Conservation (phyloP, 2,113 vertebrate genomes). For the cat (Felis catus) region DNA sequence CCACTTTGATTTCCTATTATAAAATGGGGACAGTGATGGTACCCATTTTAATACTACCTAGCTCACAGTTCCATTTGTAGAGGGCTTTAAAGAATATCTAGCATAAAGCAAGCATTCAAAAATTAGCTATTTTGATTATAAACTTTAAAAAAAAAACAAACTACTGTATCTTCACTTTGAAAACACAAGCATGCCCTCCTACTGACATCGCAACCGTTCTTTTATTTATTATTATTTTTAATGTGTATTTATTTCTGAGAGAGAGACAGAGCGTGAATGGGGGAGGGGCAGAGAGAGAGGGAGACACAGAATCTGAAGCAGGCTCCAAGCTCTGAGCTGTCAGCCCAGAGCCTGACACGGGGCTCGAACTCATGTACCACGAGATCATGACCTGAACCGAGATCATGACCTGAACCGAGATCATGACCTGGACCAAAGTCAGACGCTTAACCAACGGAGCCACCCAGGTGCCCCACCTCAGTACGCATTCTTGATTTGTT, state of each 20-base stretch:
- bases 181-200: slow-evolving; percentile 28
- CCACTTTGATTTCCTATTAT: background rate
- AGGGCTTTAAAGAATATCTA: background rate
- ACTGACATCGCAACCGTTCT: background rate
- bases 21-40: background rate
- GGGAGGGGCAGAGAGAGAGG: too few relatives aligned
- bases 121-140: background rate
- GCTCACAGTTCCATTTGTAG: background rate
- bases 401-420: too few relatives aligned
- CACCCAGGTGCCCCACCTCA: too few relatives aligned
- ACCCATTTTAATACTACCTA: background rate
- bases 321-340: too few relatives aligned
- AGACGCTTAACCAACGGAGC: too few relatives aligned
- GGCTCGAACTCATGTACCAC: too few relatives aligned
- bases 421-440: too few relatives aligned
- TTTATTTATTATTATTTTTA: background rate
- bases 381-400: too few relatives aligned
- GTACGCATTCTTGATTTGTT: background rate
- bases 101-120: background rate
- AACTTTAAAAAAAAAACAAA: background rate
- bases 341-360: too few relatives aligned
- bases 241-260: too few relatives aligned
- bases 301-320: too few relatives aligned
- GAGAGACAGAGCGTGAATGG: too few relatives aligned
- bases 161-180: background rate